Evolutionary conservation across 2,113 vertebrate genomes (phyloP), one percentile per base, ranked within the genome.

Genomic region (Neomonachus schauinslandi): DNA sequence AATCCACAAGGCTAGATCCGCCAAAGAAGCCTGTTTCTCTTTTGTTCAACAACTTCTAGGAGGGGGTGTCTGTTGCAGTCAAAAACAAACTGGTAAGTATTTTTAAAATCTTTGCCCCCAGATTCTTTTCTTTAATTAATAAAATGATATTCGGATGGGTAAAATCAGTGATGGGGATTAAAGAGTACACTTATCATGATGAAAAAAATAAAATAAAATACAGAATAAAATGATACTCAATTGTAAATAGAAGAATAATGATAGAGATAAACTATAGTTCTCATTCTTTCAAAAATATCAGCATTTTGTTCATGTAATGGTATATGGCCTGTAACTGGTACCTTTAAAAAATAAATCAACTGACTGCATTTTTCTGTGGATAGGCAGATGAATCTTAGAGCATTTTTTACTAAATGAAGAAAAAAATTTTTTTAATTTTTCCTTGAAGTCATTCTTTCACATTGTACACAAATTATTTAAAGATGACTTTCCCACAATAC

Each of bases 381-480:
- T 33, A 69, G 72, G 15, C 26, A 77, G 77, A 53, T 61, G 53
- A 28, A 46, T 89, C 63, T 89, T 89, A 85, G 28, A 89, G 55
- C 9, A 86, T 18, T 63, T 92, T 93, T 81, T 86, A 71, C 51
- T 72, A 63, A 86, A 96, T 28, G 28, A 36, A 42, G 14, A 74
- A 57, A 39, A 22, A 21, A n/a, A 16, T 13, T 28, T 63, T 87
- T 42, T 4, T 1, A 8, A 65, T 7, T 85, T 89, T 81, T 85
- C 15, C 72, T 86, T 76, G 42, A 89, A 92, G 46, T 85, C 36
- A 86, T 97, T 61, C 51, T 96, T 95, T 85, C 2, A 19, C 74
- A 72, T 42, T 10, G 3, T 39, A 21, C 39, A 74, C 14, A 92
- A 67, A 67, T 72, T 61, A 39, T 72, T 91, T 94, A n/a, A 97